Evolutionary conservation across 2,888 invertebrate genomes (phyloP).

Genomic region (Sinopyrophorus schimmeli): DNA sequence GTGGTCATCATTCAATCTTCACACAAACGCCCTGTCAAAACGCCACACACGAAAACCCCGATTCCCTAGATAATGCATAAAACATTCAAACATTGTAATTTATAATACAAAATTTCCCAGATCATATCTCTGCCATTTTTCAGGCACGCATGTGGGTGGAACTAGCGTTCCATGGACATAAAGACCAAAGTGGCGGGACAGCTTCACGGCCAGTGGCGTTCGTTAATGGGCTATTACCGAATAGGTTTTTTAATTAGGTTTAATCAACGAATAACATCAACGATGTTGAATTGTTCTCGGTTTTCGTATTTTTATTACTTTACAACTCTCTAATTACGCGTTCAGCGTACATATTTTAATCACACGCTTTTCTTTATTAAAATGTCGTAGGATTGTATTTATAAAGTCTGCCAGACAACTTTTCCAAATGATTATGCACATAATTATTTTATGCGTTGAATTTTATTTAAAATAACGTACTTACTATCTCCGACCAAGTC

Average conservation of each 20-base stretch:
- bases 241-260: constrained; percentile 46
- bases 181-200: constrained; percentile 32
- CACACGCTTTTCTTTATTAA: constrained; percentile 10
- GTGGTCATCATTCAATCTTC: constrained; percentile 40
- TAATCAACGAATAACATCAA: constrained; percentile 46
- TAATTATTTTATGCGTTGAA: no score
- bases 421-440: no score
- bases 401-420: no score
- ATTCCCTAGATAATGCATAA: constrained; percentile 41
- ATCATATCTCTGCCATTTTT: constrained; percentile 40
- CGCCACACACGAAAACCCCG: constrained; percentile 41
- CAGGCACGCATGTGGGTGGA: constrained; percentile 34
- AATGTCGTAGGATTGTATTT: constrained; percentile 15
- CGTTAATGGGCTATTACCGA: constrained; percentile 45
- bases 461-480: no score
- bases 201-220: constrained; percentile 45
- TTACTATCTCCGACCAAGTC: no score
- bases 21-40: constrained; percentile 39
- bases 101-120: constrained; percentile 42
- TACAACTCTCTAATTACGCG: constrained; percentile 19
- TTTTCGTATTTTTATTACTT: constrained; percentile 34
- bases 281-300: constrained; percentile 44
- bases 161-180: constrained; percentile 37
- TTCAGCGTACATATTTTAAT: constrained; percentile 20
- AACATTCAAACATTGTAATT: constrained; percentile 43